These are phyloP conservation scores for Engraulis encrasicolus DNA, from an alignment of 2,113 vertebrate genomes.

Conservation along the genomic window DNA sequence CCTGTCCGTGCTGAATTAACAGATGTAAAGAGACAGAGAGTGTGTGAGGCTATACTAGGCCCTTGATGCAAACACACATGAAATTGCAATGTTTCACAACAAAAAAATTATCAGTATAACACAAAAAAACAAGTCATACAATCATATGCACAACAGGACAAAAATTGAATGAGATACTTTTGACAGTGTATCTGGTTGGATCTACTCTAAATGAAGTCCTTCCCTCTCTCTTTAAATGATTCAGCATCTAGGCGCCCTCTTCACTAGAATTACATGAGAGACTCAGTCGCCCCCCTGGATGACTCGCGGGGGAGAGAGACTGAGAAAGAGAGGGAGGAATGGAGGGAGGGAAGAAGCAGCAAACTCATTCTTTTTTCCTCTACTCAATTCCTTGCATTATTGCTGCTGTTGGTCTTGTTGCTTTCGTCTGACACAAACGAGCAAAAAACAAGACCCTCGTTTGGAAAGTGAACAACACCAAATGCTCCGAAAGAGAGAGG, in stretches of 20 bases:
- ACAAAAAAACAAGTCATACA: neutral
- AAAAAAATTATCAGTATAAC: too few species aligned
- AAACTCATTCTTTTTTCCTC: slow-evolving; percentile 18
- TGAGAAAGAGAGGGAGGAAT: slow-evolving; percentile 6
- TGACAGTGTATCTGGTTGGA: slow-evolving; percentile 49
- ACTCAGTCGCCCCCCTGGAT: slow-evolving; percentile 53
- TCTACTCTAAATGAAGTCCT: slow-evolving; percentile 42
- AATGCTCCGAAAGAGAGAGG: neutral
- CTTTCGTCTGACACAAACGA: slow-evolving; percentile 46
- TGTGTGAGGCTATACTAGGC: slow-evolving; percentile 42
- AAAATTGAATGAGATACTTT: slow-evolving; percentile 50
- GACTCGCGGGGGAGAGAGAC: slow-evolving; percentile 62
- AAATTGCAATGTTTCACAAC: slow-evolving; percentile 40
- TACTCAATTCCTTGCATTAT: slow-evolving; percentile 62
- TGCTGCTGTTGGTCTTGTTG: slow-evolving; percentile 52
- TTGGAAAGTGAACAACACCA: slow-evolving; percentile 54
- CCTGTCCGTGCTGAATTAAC: slow-evolving; percentile 25
- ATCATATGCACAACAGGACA: slow-evolving; percentile 40
- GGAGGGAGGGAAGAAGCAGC: neutral
- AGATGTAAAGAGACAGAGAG: slow-evolving; percentile 37
- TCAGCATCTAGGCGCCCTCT: slow-evolving; percentile 52
- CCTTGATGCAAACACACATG: slow-evolving; percentile 31
- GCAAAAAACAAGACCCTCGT: slow-evolving; percentile 57
- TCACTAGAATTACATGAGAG: slow-evolving; percentile 70
- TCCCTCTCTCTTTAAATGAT: slow-evolving; percentile 52